Conservation (phyloP, 2,113 vertebrate genomes). For the Mus pahari region DNA sequence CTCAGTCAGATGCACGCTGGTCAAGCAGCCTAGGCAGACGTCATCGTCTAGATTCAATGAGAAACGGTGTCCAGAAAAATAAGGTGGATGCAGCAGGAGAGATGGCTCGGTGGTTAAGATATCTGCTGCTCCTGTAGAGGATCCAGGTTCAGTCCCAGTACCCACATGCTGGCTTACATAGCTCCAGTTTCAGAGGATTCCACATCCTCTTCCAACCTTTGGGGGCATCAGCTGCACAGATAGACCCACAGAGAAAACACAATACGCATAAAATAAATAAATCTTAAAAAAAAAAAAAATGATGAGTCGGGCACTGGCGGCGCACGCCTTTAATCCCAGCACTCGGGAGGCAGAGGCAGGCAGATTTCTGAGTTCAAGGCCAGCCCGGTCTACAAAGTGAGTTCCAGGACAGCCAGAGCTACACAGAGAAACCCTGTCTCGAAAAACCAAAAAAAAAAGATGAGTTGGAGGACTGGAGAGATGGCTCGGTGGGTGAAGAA, state of each 20-base stretch:
- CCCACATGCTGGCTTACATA: background rate
- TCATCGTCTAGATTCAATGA: background rate
- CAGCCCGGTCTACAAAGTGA: too few relatives aligned
- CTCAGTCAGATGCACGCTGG: background rate
- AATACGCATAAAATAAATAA: background rate
- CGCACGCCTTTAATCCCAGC: too few relatives aligned
- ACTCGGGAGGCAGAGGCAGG: too few relatives aligned
- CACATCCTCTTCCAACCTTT: background rate
- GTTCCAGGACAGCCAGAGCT: too few relatives aligned
- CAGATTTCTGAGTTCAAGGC: too few relatives aligned
- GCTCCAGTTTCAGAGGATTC: background rate
- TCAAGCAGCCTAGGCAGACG: background rate
- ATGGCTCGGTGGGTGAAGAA: background rate
- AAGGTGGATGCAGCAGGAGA: background rate
- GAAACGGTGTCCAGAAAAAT: background rate
- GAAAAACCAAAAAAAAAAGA: too few relatives aligned
- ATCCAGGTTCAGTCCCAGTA: background rate
- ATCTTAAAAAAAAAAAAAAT: background rate
- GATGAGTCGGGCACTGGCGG: too few relatives aligned
- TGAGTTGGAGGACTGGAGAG: background rate
- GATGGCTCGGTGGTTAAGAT: too few relatives aligned
- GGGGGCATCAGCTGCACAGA: background rate
- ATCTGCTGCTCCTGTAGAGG: background rate
- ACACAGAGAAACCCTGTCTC: too few relatives aligned
- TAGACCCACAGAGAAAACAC: background rate